A percentile compares a stretch with the other conserved stretches of the same genome.
Conservation (phyloP, 2,113 vertebrate genomes). For the Lontra canadensis region DNA sequence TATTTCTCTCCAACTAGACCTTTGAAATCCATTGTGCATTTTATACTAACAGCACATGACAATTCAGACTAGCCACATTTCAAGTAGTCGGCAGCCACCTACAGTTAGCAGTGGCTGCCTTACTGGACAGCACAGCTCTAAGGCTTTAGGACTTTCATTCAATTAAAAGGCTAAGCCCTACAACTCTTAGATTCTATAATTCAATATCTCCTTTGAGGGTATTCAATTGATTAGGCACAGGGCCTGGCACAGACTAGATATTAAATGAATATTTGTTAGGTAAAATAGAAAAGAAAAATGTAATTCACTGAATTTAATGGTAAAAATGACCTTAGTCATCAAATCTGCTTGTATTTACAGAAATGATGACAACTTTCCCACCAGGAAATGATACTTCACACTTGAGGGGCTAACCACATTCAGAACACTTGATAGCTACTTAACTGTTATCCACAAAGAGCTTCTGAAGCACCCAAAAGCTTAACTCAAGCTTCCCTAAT, state of each 20-base stretch:
- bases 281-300: neutral
- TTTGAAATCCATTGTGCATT: neutral
- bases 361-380: conserved; percentile 8
- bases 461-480: conserved; percentile 33
- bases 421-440: neutral
- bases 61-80: neutral
- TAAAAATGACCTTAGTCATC: neutral
- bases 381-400: conserved; percentile 13
- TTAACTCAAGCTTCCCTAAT: conserved; percentile 16
- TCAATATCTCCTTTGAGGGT: neutral
- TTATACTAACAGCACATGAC: neutral
- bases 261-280: neutral
- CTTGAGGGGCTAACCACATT: neutral
- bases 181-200: neutral
- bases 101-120: neutral
- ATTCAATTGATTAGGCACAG: neutral
- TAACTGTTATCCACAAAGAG: neutral
- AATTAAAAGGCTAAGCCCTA: neutral
- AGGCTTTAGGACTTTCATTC: conserved; percentile 7
- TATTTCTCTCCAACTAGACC: neutral
- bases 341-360: conserved; percentile 4
- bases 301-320: neutral
- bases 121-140: neutral
- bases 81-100: neutral
- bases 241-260: neutral